Conservation (phyloP, 2,797 vertebrate species). For the Enoplosus armatus region DNA sequence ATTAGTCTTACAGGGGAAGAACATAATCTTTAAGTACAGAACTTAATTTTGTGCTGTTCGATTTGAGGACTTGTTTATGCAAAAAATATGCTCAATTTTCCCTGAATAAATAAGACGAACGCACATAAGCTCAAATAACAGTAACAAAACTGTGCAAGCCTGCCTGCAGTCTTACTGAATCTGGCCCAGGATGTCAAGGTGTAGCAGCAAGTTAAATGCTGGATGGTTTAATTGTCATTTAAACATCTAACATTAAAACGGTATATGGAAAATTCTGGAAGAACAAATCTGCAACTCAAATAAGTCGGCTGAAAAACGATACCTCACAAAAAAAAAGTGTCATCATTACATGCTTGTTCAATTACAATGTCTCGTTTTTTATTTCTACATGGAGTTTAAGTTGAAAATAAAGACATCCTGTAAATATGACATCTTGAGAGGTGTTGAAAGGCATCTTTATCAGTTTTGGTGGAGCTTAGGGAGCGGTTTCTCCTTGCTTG, state of each 20-base stretch:
- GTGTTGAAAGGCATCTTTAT: not conserved
- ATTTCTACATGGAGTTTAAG: not conserved
- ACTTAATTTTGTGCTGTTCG: not conserved
- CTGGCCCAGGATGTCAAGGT: not conserved
- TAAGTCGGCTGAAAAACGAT: not conserved
- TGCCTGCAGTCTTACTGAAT: conserved; percentile 3
- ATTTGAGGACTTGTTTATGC: conserved; percentile 14
- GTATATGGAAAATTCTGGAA: not conserved
- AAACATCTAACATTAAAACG: not conserved
- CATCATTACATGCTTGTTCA: not conserved
- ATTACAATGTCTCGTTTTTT: not conserved
- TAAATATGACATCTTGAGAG: conserved; percentile 15
- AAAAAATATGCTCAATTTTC: conserved; percentile 21
- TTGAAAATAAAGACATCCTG: not conserved
- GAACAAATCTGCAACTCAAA: not conserved
- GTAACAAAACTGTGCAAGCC: conserved; percentile 1
- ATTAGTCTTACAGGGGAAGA: conserved; percentile 13
- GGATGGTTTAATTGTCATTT: not conserved
- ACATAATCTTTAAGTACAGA: not conserved
- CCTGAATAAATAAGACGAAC: not conserved
- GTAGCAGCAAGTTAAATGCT: not conserved
- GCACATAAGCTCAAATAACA: not conserved
- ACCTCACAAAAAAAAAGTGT: not conserved
- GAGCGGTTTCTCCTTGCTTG: not conserved
- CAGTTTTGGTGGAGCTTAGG: not conserved